These are phyloP conservation scores for Pristiophorus japonicus DNA, from an alignment of 2,113 vertebrate species.

Conservation along the genomic window DNA sequence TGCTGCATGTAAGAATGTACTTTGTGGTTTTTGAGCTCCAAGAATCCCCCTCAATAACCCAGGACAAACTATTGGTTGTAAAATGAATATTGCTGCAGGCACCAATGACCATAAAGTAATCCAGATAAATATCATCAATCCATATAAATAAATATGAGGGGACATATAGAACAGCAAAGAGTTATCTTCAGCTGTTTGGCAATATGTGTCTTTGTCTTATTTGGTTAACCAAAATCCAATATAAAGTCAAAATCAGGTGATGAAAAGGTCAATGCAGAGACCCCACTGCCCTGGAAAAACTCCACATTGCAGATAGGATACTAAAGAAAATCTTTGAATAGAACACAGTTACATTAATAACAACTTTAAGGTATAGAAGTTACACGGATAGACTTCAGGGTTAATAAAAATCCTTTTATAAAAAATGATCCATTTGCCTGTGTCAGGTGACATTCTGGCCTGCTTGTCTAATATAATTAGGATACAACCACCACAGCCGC, in stretches of 20 bases:
- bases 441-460: slow-evolving; percentile 68
- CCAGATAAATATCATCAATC: background rate
- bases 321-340: background rate
- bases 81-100: background rate
- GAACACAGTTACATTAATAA: slow-evolving; percentile 1
- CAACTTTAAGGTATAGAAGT: background rate
- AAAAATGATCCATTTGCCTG: slow-evolving; percentile 52
- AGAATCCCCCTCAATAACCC: background rate
- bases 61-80: background rate
- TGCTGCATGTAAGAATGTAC: background rate
- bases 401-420: slow-evolving; percentile 10
- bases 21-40: background rate
- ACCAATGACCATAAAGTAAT: background rate
- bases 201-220: background rate
- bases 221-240: background rate
- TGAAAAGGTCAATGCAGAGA: background rate
- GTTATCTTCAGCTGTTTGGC: background rate
- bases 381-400: background rate
- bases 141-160: background rate
- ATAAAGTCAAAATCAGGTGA: background rate
- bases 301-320: background rate
- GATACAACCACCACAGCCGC: slow-evolving; percentile 58
- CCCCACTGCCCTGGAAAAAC: background rate
- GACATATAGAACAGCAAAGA: background rate
- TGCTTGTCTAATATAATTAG: slow-evolving; percentile 74